Conservation (phyloP, 2,797 vertebrate species). For the Pelobates cultripes region DNA sequence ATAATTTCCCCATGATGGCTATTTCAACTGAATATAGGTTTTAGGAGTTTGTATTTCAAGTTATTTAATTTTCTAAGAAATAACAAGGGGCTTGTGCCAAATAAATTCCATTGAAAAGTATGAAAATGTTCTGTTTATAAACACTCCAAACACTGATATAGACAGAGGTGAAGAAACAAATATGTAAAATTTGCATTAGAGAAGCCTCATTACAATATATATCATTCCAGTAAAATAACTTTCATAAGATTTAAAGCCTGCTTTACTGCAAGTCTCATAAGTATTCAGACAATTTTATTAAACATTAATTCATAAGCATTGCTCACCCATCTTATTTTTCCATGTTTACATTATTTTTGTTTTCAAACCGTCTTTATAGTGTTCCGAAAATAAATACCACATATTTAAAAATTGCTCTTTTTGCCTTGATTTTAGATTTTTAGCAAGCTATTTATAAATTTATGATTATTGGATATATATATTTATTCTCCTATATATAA, state of each 20-base stretch:
- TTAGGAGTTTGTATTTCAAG: too few relatives aligned
- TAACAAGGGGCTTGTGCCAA: background rate
- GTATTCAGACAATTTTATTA: background rate
- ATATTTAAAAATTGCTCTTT: background rate
- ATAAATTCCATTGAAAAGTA: too few relatives aligned
- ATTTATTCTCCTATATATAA: background rate
- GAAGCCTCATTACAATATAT: background rate
- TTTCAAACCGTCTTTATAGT: background rate
- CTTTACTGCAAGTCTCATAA: background rate
- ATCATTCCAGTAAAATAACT: constrained; percentile 1
- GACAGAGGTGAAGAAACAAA: background rate
- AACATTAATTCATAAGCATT: constrained; percentile 4
- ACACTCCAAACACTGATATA: background rate
- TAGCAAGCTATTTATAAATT: background rate
- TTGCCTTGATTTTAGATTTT: too few relatives aligned
- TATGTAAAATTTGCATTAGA: background rate
- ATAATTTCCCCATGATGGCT: too few relatives aligned
- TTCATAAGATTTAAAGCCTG: constrained; percentile 3
- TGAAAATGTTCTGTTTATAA: background rate
- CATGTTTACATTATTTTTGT: background rate
- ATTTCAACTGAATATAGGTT: too few relatives aligned
- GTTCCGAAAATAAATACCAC: too few relatives aligned
- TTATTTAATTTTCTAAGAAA: background rate
- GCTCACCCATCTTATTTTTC: background rate
- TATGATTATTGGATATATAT: background rate